A percentile compares a stretch with the other conserved stretches of the same genome.
phyloP scores from a whole-genome alignment of 1,140 invertebrate species.

The Stegodyphus dumicola region DNA sequence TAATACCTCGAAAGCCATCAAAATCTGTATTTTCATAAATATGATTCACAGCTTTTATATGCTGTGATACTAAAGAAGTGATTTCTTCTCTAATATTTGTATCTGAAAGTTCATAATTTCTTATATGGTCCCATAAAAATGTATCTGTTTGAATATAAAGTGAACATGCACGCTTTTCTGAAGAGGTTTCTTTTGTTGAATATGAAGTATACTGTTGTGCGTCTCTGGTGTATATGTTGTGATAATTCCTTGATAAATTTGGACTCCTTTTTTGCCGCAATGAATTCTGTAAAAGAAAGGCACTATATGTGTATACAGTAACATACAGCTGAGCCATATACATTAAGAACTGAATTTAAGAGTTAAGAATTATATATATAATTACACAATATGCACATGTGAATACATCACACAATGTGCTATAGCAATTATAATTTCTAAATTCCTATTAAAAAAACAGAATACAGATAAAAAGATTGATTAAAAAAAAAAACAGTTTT shows the following conservation, averaged over 20 bases:
- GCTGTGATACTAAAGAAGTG: constrained; percentile 94
- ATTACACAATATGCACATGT: too few species aligned
- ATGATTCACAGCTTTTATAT: constrained; percentile 97
- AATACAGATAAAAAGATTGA: too few species aligned
- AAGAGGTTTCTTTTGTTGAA: constrained; percentile 52
- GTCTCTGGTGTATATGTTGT: constrained; percentile 57
- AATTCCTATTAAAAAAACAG: too few species aligned
- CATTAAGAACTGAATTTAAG: too few species aligned
- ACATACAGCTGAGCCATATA: too few species aligned
- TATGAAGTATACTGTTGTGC: constrained; percentile 55
- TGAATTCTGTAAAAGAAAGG: constrained; percentile 28
- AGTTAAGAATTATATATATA: too few species aligned
- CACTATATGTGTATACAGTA: not conserved
- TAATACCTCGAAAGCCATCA: constrained; percentile 92
- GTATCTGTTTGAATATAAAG: constrained; percentile 98
- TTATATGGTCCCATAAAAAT: constrained; percentile 93
- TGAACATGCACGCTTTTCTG: constrained; percentile 63
- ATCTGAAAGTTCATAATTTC: constrained; percentile 71
- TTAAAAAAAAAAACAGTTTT: too few species aligned
- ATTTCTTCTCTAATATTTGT: constrained; percentile 97
- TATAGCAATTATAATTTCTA: too few species aligned
- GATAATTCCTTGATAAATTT: constrained; percentile 29
- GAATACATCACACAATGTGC: too few species aligned
- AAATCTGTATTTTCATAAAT: constrained; percentile 97
- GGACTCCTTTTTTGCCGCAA: constrained; percentile 24